Evolutionary conservation across 2,888 invertebrate species (phyloP).

Genomic region (Perithous albicinctus): DNA sequence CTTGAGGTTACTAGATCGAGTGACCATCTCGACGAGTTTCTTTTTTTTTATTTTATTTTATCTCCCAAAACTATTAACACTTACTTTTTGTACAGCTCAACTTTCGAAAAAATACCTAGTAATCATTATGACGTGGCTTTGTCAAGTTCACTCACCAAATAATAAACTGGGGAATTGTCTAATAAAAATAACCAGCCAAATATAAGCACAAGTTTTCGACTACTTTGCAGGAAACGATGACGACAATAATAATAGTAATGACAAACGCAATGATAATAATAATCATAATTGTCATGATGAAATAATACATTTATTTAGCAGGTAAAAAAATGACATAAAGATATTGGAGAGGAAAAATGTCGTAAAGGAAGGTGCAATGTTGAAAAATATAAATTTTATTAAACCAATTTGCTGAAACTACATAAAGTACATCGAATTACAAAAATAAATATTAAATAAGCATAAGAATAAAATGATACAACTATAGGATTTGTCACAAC

Average conservation of each 20-base stretch:
- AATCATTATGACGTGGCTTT: conserved; percentile 7
- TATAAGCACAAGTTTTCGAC: not conserved
- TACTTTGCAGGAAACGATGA: not conserved
- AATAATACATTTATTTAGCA: not conserved
- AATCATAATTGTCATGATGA: not conserved
- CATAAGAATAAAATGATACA: conserved; percentile 4
- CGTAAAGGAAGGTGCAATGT: conserved; percentile 8
- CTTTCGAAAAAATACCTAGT: conserved; percentile 11
- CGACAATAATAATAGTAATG: not conserved
- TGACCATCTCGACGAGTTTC: no score
- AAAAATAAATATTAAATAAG: conserved; percentile 23
- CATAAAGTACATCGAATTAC: conserved; percentile 30
- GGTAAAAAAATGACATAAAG: not conserved
- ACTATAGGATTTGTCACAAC: not conserved
- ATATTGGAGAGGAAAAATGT: not conserved
- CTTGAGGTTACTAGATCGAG: no score
- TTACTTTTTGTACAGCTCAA: not conserved
- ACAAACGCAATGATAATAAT: not conserved
- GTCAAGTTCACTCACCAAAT: conserved; percentile 49
- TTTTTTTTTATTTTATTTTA: not conserved
- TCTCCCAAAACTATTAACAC: not conserved
- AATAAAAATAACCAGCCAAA: not conserved
- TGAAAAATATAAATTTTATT: conserved; percentile 28
- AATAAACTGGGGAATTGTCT: conserved; percentile 25
- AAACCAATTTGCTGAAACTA: not conserved